Base-by-base conservation (phyloP, 2,113 vertebrate genomes). In the Phainopepla nitens region DNA sequence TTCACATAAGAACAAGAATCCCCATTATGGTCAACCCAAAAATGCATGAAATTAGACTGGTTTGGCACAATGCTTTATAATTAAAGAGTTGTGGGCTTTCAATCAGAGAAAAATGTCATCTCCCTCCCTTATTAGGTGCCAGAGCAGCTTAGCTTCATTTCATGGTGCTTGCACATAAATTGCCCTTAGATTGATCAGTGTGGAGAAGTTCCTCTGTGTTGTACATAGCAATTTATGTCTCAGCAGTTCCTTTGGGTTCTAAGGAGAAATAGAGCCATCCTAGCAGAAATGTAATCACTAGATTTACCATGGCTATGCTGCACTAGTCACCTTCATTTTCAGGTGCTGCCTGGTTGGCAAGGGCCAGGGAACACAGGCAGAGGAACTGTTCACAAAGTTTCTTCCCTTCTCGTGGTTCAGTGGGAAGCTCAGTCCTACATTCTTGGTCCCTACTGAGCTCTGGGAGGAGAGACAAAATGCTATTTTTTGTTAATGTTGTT, bases 81-180 rank as follows among this genome's bases (percentile, higher is more conserved):
- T 96, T 97, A 95, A 92, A 91, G 65, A 82, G 20, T 72, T 92
- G 56, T 65, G 83, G 60, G 58, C 62, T 96, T 91, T 96, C 65
- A 65, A 84, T 97, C 93, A 90, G 66, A 80, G 27, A 72, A 90
- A 89, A 93, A 82, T 39, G 33, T 86, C 92, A 80, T 90, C 72
- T 93, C 35, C 24, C 66, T 91, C 92, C n/a, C 54, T 90, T 91
- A 95, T 94, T 94, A 91, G 47, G 61, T 95, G 72, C 64, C 93
- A 88, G 85, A 87, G 69, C 82, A 94, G 93, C 84, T 95, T 90
- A 89, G 58, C 69, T 96, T 97, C 93, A 97, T 97, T 97, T 97
- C 96, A 97, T 86, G 96, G 83, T 91, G 91, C 96, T 93, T 97
- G 97, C 92, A 96, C 96, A 96, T 91, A 97, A 97, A 97, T 96